A percentile compares a stretch with the other conserved stretches of the same genome.
Conservation (phyloP, 2,888 invertebrate genomes). For the Pimpla rufipes region DNA sequence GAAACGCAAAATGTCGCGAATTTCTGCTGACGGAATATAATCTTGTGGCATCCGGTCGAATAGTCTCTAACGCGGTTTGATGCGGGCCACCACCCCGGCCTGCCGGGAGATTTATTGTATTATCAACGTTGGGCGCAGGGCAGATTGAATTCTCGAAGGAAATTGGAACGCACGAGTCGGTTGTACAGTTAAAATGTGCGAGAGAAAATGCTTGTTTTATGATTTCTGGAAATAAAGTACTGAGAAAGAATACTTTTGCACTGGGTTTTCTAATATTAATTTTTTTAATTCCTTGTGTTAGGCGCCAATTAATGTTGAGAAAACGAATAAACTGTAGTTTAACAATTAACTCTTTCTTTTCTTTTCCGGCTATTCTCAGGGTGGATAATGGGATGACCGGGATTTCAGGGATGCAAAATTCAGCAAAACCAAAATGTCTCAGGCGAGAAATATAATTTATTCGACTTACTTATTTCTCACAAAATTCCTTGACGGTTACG, state of each 20-base stretch:
- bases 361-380: too few species aligned
- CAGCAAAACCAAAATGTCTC: not conserved
- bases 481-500: not conserved
- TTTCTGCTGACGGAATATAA: constrained; percentile 43
- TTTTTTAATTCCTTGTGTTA: too few species aligned
- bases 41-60: constrained; percentile 29
- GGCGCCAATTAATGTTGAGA: too few species aligned
- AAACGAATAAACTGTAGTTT: too few species aligned
- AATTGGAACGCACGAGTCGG: constrained; percentile 48
- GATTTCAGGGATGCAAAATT: too few species aligned
- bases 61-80: constrained; percentile 12
- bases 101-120: constrained; percentile 41
- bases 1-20: constrained; percentile 40
- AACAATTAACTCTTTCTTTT: too few species aligned
- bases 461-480: not conserved
- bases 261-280: too few species aligned
- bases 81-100: constrained; percentile 4
- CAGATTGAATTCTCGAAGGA: constrained; percentile 60
- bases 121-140: constrained; percentile 44
- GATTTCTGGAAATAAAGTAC: too few species aligned
- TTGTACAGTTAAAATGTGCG: not conserved
- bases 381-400: too few species aligned
- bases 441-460: not conserved
- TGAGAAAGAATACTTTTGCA: too few species aligned
- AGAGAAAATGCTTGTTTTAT: too few species aligned